phyloP scores from a whole-genome alignment of 2,888 invertebrate genomes.

The Drosophila paranaensis region DNA sequence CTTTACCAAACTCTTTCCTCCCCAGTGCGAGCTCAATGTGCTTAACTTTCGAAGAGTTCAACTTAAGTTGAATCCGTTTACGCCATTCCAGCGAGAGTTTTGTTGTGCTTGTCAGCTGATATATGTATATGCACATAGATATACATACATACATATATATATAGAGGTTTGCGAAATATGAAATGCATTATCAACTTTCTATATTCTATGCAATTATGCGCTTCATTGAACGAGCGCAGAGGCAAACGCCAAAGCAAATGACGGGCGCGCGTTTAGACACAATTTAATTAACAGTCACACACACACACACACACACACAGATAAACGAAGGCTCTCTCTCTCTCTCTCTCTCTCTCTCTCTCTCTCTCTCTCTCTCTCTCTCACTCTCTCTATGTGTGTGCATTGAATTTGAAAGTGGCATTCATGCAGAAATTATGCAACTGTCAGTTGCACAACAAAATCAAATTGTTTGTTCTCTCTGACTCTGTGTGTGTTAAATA shows the following conservation, averaged over 20 bases:
- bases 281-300: slow-evolving; percentile 73
- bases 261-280: slow-evolving; percentile 58
- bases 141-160: neutral
- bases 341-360: slow-evolving; percentile 16
- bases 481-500: slow-evolving; percentile 39
- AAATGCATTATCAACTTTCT: slow-evolving; percentile 27
- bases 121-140: neutral
- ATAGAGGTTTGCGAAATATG: slow-evolving; percentile 8
- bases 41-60: neutral
- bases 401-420: slow-evolving; percentile 67
- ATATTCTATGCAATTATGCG: slow-evolving; percentile 66
- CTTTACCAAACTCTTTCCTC: neutral
- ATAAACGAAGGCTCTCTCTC: slow-evolving; percentile 51
- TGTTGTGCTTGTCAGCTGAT: neutral
- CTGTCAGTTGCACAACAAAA: slow-evolving; percentile 78
- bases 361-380: slow-evolving; percentile 22
- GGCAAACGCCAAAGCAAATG: slow-evolving; percentile 46
- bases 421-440: slow-evolving; percentile 75
- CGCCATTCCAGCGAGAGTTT: neutral
- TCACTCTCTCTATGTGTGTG: slow-evolving; percentile 43
- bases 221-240: slow-evolving; percentile 60
- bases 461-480: slow-evolving; percentile 59
- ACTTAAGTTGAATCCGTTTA: slow-evolving; percentile 1
- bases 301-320: slow-evolving; percentile 34
- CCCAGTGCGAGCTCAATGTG: neutral